Evolutionary conservation across 2,888 invertebrate species (phyloP).

Genomic region (Sphaerolaimus hirsutus): DNA sequence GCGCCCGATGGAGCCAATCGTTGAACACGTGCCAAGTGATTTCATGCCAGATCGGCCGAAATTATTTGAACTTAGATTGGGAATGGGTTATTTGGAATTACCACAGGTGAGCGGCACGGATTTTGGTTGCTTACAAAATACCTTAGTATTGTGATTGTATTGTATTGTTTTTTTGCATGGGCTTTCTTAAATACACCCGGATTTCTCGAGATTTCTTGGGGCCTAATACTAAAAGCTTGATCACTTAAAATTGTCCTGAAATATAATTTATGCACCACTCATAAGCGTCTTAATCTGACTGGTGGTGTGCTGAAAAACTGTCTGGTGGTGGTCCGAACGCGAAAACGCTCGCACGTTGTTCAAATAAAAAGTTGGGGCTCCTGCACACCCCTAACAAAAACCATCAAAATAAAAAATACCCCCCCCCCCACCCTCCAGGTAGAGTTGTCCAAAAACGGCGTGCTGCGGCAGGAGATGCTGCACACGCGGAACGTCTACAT

Average conservation of each 20-base stretch:
- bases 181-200: too few relatives aligned
- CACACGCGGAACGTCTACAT: conserved; percentile 81
- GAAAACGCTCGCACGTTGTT: too few relatives aligned
- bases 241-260: too few relatives aligned
- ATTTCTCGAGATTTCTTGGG: too few relatives aligned
- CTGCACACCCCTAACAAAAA: too few relatives aligned
- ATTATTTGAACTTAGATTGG: conserved; percentile 45
- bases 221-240: too few relatives aligned
- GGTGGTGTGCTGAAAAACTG: too few relatives aligned
- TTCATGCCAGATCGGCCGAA: conserved; percentile 45
- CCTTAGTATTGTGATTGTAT: conserved; percentile 4
- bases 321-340: too few relatives aligned
- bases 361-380: too few relatives aligned
- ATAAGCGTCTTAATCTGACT: too few relatives aligned
- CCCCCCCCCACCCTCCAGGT: conserved; percentile 7
- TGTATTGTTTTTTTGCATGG: conserved; percentile 5
- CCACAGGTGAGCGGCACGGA: conserved; percentile 44
- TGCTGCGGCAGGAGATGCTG: conserved; percentile 49
- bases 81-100: conserved; percentile 91
- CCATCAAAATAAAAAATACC: conserved; percentile 7
- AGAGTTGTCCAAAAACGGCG: conserved; percentile 27
- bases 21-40: conserved; percentile 43
- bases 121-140: not conserved
- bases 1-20: conserved; percentile 10
- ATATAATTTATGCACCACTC: too few relatives aligned